Conservation (phyloP, 2,888 invertebrate species). For the Abrostola tripartita region DNA sequence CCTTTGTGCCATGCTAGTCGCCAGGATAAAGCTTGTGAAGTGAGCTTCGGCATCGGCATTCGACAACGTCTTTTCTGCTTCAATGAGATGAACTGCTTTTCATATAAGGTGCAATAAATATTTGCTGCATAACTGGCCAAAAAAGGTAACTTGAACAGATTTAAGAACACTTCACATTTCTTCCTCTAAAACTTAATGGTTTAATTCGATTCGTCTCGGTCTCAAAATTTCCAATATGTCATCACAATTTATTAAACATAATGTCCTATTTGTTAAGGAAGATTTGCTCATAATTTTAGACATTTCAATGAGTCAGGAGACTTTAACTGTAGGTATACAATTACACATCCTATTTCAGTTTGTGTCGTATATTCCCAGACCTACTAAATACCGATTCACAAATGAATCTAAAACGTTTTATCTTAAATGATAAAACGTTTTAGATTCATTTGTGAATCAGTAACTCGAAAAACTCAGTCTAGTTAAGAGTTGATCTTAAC, state of each 20-base stretch:
- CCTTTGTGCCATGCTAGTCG: no score
- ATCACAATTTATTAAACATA: background rate
- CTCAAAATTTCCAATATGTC: background rate
- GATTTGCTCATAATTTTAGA: background rate
- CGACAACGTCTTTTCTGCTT: no score
- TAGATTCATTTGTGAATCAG: no score
- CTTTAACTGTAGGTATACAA: background rate
- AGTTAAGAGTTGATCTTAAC: slow-evolving; percentile 26
- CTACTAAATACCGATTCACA: no score
- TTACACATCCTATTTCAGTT: background rate
- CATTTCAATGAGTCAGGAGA: background rate
- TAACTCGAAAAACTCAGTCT: slow-evolving; percentile 13
- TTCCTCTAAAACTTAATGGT: background rate
- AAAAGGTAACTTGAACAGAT: no score
- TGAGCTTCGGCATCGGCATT: no score
- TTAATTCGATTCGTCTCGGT: background rate
- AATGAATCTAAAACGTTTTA: no score
- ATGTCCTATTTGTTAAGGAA: background rate
- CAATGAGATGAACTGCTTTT: no score
- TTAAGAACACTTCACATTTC: background rate
- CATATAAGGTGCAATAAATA: no score
- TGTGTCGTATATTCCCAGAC: background rate
- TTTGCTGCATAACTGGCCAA: no score
- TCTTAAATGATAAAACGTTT: no score
- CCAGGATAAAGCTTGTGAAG: no score